These are phyloP conservation scores for Brachyptera risi DNA, from an alignment of 2,888 invertebrate species.

Conservation along the genomic window DNA sequence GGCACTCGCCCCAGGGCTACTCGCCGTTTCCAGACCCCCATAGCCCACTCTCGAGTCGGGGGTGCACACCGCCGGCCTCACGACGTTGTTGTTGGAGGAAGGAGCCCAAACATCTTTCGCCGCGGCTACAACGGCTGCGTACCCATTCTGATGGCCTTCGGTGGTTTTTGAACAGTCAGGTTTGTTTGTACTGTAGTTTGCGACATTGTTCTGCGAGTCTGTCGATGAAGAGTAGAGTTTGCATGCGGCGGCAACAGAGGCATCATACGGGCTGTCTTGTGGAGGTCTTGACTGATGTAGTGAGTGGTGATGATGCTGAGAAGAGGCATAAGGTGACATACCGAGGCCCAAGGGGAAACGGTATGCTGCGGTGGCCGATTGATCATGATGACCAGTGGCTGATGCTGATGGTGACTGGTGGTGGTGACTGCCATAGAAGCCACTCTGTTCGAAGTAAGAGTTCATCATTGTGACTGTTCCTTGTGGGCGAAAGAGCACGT, in stretches of 20 bases:
- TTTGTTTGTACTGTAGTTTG: constrained; percentile 40
- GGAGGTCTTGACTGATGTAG: constrained; percentile 73
- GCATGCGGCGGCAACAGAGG: constrained; percentile 76
- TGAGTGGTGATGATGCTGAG: constrained; percentile 53
- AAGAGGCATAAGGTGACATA: constrained; percentile 76
- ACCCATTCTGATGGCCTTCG: constrained; percentile 51
- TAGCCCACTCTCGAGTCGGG: constrained; percentile 82
- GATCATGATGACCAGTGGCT: constrained; percentile 63
- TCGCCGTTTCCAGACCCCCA: constrained; percentile 63
- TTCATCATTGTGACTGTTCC: constrained; percentile 66
- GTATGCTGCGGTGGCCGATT: constrained; percentile 66
- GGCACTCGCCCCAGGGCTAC: constrained; percentile 60
- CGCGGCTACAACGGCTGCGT: constrained; percentile 66
- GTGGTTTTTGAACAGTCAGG: constrained; percentile 39
- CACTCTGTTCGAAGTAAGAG: constrained; percentile 94
- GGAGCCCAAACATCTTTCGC: constrained; percentile 56
- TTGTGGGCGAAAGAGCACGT: no score
- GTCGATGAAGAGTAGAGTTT: constrained; percentile 70
- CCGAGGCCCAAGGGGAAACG: constrained; percentile 83
- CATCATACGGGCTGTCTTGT: constrained; percentile 89
- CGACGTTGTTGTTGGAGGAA: constrained; percentile 60
- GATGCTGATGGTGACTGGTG: constrained; percentile 65
- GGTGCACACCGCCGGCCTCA: constrained; percentile 84
- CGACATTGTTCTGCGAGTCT: constrained; percentile 52
- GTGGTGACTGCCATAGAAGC: constrained; percentile 90